A percentile compares a stretch with the other conserved stretches of the same genome.
Evolutionary conservation across 2,113 vertebrate genomes (phyloP).

Genomic region (Nycticorax nycticorax): DNA sequence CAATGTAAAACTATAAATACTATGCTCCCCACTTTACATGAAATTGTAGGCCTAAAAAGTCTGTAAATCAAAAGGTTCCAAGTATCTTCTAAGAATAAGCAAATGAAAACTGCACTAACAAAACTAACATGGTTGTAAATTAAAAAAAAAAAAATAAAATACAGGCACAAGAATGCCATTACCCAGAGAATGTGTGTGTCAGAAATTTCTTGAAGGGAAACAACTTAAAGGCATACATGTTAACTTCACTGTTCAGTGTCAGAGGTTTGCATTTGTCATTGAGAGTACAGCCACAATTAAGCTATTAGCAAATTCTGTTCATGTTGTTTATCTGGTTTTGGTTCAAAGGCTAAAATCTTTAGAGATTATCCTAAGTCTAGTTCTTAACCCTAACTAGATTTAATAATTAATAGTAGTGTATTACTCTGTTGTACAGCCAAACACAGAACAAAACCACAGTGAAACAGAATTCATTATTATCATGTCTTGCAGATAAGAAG

Average conservation of each 20-base stretch:
- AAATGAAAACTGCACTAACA: background rate
- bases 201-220: background rate
- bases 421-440: background rate
- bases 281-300: background rate
- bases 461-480: background rate
- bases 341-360: slow-evolving; percentile 37
- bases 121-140: background rate
- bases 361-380: background rate
- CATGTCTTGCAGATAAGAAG: background rate
- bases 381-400: background rate
- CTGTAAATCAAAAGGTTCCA: background rate
- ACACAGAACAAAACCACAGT: background rate
- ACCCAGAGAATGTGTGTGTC: background rate
- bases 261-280: background rate
- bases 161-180: background rate
- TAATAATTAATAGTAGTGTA: background rate
- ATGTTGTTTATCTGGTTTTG: background rate
- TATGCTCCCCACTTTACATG: background rate
- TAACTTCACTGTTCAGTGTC: background rate
- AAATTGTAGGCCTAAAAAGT: background rate
- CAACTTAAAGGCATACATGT: background rate
- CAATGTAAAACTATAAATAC: background rate
- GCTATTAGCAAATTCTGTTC: background rate
- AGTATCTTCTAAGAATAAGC: background rate
- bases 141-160: too few relatives aligned